These are phyloP conservation scores for Limonius californicus DNA, from an alignment of 1,140 invertebrate genomes.

Conservation along the genomic window DNA sequence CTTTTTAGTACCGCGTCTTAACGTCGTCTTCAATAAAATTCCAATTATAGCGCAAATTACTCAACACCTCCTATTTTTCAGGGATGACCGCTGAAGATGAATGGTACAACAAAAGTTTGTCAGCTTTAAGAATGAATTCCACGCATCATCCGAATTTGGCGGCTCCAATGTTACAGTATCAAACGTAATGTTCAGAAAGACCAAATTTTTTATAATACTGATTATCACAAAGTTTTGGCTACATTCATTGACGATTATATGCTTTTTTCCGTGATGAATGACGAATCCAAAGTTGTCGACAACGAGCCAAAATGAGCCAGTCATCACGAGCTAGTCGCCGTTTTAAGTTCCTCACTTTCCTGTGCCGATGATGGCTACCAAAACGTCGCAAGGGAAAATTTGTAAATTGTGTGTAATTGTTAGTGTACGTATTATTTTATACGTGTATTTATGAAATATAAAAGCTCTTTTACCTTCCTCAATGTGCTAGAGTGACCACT, in stretches of 20 bases:
- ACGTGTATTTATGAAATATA: slow-evolving; percentile 17
- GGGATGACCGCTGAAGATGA: slow-evolving; percentile 91
- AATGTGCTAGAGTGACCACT: slow-evolving; percentile 19
- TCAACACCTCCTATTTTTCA: slow-evolving; percentile 45
- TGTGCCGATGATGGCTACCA: background rate
- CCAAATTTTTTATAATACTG: background rate
- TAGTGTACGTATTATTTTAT: slow-evolving; percentile 18
- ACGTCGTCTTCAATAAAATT: background rate
- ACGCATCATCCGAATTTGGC: slow-evolving; percentile 89
- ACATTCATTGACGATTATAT: background rate
- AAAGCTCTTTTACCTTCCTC: slow-evolving; percentile 7
- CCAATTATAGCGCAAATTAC: background rate
- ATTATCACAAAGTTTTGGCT: background rate
- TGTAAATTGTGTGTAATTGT: slow-evolving; percentile 16
- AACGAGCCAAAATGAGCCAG: slow-evolving; percentile 14
- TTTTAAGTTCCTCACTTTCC: slow-evolving; percentile 20
- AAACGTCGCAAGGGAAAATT: background rate
- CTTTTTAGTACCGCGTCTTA: background rate
- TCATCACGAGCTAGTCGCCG: background rate
- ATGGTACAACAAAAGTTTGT: slow-evolving; percentile 98
- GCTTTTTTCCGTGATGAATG: background rate
- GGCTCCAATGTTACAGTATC: slow-evolving; percentile 94
- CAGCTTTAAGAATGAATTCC: slow-evolving; percentile 94
- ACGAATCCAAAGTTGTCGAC: background rate
- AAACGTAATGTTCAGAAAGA: slow-evolving; percentile 73